Conservation (phyloP, 2,113 vertebrate genomes). For the Girardinichthys multiradiatus region DNA sequence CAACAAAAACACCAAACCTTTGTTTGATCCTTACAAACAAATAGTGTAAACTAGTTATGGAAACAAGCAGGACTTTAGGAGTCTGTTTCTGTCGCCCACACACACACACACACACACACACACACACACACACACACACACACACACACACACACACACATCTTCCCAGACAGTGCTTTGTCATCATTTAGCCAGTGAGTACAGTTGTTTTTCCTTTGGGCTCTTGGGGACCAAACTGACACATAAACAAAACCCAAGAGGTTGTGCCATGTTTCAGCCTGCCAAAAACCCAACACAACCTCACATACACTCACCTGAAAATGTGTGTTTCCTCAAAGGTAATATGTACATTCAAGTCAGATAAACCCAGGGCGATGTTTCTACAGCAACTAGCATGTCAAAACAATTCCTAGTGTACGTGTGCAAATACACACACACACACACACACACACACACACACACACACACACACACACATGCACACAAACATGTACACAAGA, state of each 20-base stretch:
- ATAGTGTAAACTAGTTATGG: too few relatives aligned
- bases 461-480: background rate
- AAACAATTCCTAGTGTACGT: slow-evolving; percentile 53
- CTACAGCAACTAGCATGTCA: slow-evolving; percentile 72
- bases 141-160: background rate
- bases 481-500: too few relatives aligned
- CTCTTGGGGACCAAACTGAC: slow-evolving; percentile 43
- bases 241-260: slow-evolving; percentile 48
- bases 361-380: slow-evolving; percentile 32
- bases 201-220: slow-evolving; percentile 68
- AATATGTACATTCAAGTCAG: slow-evolving; percentile 50
- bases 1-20: too few relatives aligned
- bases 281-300: slow-evolving; percentile 20
- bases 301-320: slow-evolving; percentile 36
- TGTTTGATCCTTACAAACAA: too few relatives aligned
- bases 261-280: slow-evolving; percentile 55
- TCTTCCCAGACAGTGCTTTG: slow-evolving; percentile 30
- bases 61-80: too few relatives aligned
- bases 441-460: background rate
- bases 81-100: too few relatives aligned
- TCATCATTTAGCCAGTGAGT: slow-evolving; percentile 62
- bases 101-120: background rate
- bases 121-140: too few relatives aligned
- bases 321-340: slow-evolving; percentile 23
- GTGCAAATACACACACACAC: slow-evolving; percentile 8